These are phyloP conservation scores for Drosophila fulvimacula DNA, from an alignment of 2,888 invertebrate species.

Conservation along the genomic window DNA sequence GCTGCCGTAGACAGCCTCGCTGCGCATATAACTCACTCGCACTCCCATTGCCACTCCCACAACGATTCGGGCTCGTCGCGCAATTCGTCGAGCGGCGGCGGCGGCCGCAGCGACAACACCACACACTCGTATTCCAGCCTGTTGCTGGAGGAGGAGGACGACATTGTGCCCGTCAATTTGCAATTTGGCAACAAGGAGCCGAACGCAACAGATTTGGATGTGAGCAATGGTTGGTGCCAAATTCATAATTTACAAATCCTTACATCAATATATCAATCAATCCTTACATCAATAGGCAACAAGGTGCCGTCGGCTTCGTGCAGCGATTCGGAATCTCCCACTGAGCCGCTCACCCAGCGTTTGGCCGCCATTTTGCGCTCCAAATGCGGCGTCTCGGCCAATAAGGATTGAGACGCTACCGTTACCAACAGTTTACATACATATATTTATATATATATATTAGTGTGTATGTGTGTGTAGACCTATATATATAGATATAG, in stretches of 20 bases:
- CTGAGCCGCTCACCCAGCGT: constrained; percentile 84
- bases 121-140: constrained; percentile 85
- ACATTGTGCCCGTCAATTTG: constrained; percentile 82
- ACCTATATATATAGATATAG: constrained; percentile 22
- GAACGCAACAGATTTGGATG: constrained; percentile 80
- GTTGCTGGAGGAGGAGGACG: constrained; percentile 85
- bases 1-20: constrained; percentile 49
- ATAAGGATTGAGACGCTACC: constrained; percentile 45
- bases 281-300: constrained; percentile 75
- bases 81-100: constrained; percentile 81
- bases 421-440: constrained; percentile 25
- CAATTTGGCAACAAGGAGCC: constrained; percentile 75
- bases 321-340: constrained; percentile 85
- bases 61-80: constrained; percentile 82
- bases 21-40: constrained; percentile 50
- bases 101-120: constrained; percentile 84
- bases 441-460: constrained; percentile 23
- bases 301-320: constrained; percentile 84
- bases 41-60: constrained; percentile 61
- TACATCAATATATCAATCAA: not conserved
- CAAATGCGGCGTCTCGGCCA: constrained; percentile 82
- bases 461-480: not conserved
- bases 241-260: not conserved
- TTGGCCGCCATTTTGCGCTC: constrained; percentile 84
- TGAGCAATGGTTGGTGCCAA: constrained; percentile 82